phyloP scores from a whole-genome alignment of 2,888 invertebrate genomes.

The Lithodes maja region DNA sequence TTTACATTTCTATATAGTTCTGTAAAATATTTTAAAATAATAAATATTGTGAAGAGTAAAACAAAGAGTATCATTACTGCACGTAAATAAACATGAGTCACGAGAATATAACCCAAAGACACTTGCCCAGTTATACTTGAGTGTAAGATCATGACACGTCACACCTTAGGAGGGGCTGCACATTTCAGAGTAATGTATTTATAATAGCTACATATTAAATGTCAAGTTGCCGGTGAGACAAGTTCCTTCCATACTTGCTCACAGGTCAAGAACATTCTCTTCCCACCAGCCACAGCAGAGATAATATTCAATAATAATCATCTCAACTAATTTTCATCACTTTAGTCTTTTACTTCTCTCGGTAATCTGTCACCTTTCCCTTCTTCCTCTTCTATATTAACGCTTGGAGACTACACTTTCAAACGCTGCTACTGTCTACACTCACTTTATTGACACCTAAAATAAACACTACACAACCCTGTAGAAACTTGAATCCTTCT shows the following conservation, averaged over 20 bases:
- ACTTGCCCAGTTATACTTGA: conserved; percentile 45
- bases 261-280: conserved; percentile 25
- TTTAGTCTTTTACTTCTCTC: neutral
- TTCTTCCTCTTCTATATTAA: neutral
- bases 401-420: conserved; percentile 39
- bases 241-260: conserved; percentile 38
- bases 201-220: conserved; percentile 28
- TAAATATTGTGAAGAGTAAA: too few species aligned
- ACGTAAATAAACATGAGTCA: too few species aligned
- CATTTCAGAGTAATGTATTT: conserved; percentile 43
- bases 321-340: too few species aligned
- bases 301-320: too few species aligned
- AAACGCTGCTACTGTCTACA: conserved; percentile 47
- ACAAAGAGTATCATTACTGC: too few species aligned
- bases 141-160: conserved; percentile 58
- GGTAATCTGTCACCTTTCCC: neutral
- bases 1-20: too few species aligned
- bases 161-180: conserved; percentile 59
- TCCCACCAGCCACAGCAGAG: neutral
- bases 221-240: conserved; percentile 45
- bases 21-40: too few species aligned
- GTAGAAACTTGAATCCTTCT: conserved; percentile 39
- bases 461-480: conserved; percentile 53
- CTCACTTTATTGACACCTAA: conserved; percentile 51
- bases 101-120: neutral